Evolutionary conservation across 2,113 vertebrate species (phyloP), one percentile per base, ranked within the genome.

Genomic region (Paracanthobrama guichenoti): DNA sequence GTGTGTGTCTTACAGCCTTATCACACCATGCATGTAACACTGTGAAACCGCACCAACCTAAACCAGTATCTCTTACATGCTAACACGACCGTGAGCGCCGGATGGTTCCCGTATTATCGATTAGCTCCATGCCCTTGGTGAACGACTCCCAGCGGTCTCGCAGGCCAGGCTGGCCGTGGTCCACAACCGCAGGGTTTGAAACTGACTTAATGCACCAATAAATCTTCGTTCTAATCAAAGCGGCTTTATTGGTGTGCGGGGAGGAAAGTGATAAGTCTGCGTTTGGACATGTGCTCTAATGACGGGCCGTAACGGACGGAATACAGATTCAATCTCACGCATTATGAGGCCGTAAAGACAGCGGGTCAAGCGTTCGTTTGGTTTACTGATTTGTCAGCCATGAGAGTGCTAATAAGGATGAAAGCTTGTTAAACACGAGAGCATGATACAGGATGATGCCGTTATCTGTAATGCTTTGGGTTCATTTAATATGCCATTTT

Each of bases 211-310:
- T 93, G 90, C 90, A 86, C 87, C 90, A 88, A 93, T 94, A 95
- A 96, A 95, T 95, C 91, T 89, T 87, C 90, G 86, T 94, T 94
- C 91, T 92, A 90, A 91, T 95, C 84, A 91, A 92, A 85, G 79
- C 88, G 24, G 72, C 92, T 92, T 92, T 94, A 91, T 96, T 94
- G 89, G 92, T 79, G 64, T 85, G 74, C 85, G 91, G 88, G 64
- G 24, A 22, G 59, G 66, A 67, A 89, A 80, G 88, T 91, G 84
- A 93, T 95, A 93, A 93, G 88, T 94, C 90, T 39, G 91, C 82
- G 62, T 53, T 80, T 84, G 87, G 88, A 85, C 81, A 84, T 89
- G 93, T 90, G 87, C 73, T 86, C 93, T 94, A 94, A 94, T 92
- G 86, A 93, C 92, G 88, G 86, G 73, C 77, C 6, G 1, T 64